Conservation (phyloP, 1,140 invertebrate genomes). For the Campodea augens region DNA sequence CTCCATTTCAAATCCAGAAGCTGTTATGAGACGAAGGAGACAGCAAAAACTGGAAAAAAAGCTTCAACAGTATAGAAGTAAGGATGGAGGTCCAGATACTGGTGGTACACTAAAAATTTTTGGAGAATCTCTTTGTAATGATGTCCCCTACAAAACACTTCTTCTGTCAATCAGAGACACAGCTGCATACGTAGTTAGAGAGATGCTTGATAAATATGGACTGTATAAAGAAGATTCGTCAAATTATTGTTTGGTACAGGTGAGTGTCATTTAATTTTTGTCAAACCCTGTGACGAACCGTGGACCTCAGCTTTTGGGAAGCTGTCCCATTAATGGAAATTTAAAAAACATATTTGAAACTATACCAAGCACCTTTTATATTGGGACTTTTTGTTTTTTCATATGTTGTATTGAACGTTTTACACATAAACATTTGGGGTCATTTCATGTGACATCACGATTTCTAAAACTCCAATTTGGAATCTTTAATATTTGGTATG, state of each 20-base stretch:
- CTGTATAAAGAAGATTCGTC: constrained; percentile 68
- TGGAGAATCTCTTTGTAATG: constrained; percentile 84
- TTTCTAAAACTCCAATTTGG: too few species aligned
- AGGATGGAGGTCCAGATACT: constrained; percentile 45
- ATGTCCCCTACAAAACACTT: constrained; percentile 96
- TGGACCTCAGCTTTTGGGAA: too few species aligned
- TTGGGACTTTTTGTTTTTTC: too few species aligned
- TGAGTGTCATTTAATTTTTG: too few species aligned
- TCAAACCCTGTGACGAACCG: too few species aligned
- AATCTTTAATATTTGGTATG: too few species aligned
- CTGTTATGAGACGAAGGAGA: constrained; percentile 89
- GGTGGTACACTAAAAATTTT: constrained; percentile 96
- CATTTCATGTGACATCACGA: too few species aligned
- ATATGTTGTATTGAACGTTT: too few species aligned
- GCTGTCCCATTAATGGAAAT: too few species aligned
- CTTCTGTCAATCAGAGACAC: constrained; percentile 82
- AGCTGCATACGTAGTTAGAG: constrained; percentile 74
- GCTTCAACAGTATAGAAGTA: constrained; percentile 83
- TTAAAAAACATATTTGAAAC: too few species aligned
- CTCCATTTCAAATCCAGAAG: constrained; percentile 97
- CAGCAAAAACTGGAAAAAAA: constrained; percentile 95
- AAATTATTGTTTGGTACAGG: constrained; percentile 89
- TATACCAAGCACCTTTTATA: too few species aligned
- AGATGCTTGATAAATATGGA: constrained; percentile 95
- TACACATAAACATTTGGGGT: too few species aligned